Percentiles rank a stretch among this genome's conserved stretches.
Conservation (phyloP, 2,888 invertebrate genomes). For the Conistra vaccinii region DNA sequence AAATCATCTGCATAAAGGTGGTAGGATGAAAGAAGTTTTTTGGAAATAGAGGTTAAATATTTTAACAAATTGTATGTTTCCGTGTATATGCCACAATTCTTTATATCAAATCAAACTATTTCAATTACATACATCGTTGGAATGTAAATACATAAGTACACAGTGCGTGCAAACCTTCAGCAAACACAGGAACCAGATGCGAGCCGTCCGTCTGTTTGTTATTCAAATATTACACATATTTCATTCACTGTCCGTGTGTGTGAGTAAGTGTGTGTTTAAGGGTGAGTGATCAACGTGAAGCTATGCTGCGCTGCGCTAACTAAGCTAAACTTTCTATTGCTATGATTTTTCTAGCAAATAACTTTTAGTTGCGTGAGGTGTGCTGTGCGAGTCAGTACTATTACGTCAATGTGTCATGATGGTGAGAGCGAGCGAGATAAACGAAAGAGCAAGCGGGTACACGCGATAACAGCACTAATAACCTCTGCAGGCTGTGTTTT, state of each 20-base stretch:
- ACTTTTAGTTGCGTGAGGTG: not conserved
- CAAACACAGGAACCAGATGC: slow-evolving; percentile 56
- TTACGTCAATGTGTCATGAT: not conserved
- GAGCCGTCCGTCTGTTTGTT: slow-evolving; percentile 56
- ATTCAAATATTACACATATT: slow-evolving; percentile 61
- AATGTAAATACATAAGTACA: slow-evolving; percentile 13
- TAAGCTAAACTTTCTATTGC: not conserved
- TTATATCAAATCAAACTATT: slow-evolving; percentile 24
- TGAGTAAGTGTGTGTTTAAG: slow-evolving; percentile 10
- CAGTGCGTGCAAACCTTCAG: slow-evolving; percentile 37
- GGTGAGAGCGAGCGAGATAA: not conserved
- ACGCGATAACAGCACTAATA: too few relatives aligned
- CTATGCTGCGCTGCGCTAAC: not conserved
- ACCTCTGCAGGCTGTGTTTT: not conserved
- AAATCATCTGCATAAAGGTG: too few relatives aligned
- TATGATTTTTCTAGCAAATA: not conserved
- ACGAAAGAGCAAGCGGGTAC: too few relatives aligned
- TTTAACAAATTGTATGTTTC: not conserved
- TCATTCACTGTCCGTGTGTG: slow-evolving; percentile 21
- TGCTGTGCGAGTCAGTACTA: too few relatives aligned
- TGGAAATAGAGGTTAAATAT: too few relatives aligned
- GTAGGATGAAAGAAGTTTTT: too few relatives aligned
- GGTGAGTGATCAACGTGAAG: not conserved
- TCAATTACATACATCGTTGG: slow-evolving; percentile 9
- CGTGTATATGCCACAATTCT: not conserved